A percentile compares a stretch with the other conserved stretches of the same genome.
phyloP scores from a whole-genome alignment of 53 echinoderm and acorn worm species.

The Mesocentrotus franciscanus region DNA sequence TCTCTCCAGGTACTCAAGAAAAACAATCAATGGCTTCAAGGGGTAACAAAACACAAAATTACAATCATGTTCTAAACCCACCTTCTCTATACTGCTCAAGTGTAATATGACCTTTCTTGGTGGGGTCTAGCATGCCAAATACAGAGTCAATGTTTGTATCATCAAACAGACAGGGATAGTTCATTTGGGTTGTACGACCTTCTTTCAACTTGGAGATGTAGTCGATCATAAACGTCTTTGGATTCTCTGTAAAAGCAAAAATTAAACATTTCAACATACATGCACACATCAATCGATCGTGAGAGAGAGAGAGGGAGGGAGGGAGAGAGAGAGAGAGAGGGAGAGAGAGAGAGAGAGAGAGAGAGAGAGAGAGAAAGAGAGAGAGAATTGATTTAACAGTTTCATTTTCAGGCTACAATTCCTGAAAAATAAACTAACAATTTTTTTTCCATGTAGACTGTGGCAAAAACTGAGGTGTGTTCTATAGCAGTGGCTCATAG shows the following conservation, averaged over 20 bases:
- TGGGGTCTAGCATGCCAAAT: conserved; percentile 98
- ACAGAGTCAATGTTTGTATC: conserved; percentile 91
- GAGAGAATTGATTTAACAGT: too few species aligned
- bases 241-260: conserved; percentile 80
- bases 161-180: conserved; percentile 97
- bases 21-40: too few species aligned
- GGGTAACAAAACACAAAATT: too few species aligned
- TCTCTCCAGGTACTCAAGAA: too few species aligned
- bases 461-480: too few species aligned
- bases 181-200: conserved; percentile 89
- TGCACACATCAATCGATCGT: neutral
- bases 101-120: conserved; percentile 92
- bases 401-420: too few species aligned
- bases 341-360: too few species aligned
- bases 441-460: too few species aligned
- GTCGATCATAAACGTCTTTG: conserved; percentile 94
- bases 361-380: too few species aligned
- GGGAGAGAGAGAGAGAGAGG: too few species aligned
- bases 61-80: conserved; percentile 2
- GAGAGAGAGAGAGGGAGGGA: neutral
- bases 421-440: too few species aligned
- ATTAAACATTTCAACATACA: neutral
- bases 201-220: conserved; percentile 90
- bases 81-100: conserved; percentile 94
- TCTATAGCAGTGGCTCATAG: too few species aligned